Evolutionary conservation across 2,888 invertebrate species (phyloP), one percentile per base, ranked within the genome.

Genomic region (Tinea semifulvella): DNA sequence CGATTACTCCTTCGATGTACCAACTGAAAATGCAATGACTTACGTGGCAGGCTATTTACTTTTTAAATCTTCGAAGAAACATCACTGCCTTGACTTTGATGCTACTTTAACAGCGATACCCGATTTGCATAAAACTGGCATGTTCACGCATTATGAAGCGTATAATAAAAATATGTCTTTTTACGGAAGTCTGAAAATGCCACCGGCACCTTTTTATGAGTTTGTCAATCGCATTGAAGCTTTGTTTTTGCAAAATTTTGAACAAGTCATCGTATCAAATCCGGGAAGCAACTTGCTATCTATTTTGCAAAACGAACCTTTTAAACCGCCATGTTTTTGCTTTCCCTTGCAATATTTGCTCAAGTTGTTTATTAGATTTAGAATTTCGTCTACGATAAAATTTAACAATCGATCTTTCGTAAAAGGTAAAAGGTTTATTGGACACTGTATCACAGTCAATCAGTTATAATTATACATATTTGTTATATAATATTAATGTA

Each of bases 1-100:
- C 0, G 49, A 49, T 35, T 42, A 49, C 20, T 45, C 46, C 7
- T 44, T 48, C 3, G 51, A 49, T 14, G 27, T 51, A 14, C 49
- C 49, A 11, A 46, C 45, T 5, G 28, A 45, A 44, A 49, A 51
- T 8, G 22, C 47, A 7, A 13, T 49, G 6, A 49, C 47, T 7
- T 51, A 48, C 31, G 39, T 48, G 8, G 35, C 47, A 2, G 47
- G 47, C 1, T 51, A 47, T 39, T 10, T 49, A 1, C n/a, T 50
- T 35, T 50, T 40, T 31, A 50, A 50, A 46, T 48, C 46, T 46
- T 2, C 18, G n/a, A 31, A 35, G 7, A 42, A 45, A 35, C 51
- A 49, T 27, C 43, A 26, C 14, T 51, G 50, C 19, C 16, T 16
- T n/a, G 27, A 8, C 6, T 18, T 39, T 2, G n/a, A 16, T 10